Evolutionary conservation across 64 coral and sea anemone species (phyloP).

Genomic region (Acropora yongei): DNA sequence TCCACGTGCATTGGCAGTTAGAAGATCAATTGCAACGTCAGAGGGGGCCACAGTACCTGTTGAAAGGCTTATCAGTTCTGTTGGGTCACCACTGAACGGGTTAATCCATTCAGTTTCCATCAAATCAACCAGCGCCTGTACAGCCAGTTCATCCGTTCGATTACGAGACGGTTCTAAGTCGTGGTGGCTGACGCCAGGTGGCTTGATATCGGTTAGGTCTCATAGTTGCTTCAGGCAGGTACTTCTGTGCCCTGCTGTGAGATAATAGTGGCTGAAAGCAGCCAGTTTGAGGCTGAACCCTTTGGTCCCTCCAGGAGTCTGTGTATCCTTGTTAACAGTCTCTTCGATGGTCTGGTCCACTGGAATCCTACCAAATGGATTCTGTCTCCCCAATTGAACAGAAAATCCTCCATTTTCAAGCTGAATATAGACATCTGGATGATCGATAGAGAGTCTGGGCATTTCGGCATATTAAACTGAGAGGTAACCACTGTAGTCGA

Average conservation of each 20-base stretch:
- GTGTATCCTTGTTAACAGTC: conserved; percentile 65
- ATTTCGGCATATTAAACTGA: conserved; percentile 73
- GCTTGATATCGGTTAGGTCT: conserved; percentile 55
- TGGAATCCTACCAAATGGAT: conserved; percentile 76
- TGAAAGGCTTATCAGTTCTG: conserved; percentile 66
- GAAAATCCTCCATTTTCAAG: conserved; percentile 76
- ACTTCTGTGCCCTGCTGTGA: conserved; percentile 71
- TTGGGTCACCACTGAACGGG: conserved; percentile 71
- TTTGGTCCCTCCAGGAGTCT: conserved; percentile 70
- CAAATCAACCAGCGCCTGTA: conserved; percentile 50
- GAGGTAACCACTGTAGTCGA: conserved; percentile 67
- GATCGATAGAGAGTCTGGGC: conserved; percentile 63
- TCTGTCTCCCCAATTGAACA: conserved; percentile 59
- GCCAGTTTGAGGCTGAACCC: conserved; percentile 69
- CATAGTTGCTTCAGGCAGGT: conserved; percentile 60
- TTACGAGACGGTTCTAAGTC: conserved; percentile 66
- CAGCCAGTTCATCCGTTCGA: conserved; percentile 57
- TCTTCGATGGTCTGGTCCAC: conserved; percentile 79
- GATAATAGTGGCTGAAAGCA: conserved; percentile 64
- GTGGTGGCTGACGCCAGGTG: conserved; percentile 51
- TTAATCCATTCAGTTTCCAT: conserved; percentile 72
- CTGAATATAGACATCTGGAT: conserved; percentile 70
- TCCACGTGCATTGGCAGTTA: conserved; percentile 50
- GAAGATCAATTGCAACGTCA: conserved; percentile 62
- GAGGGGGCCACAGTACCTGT: conserved; percentile 45